Evolutionary conservation across 1,140 invertebrate species (phyloP), one percentile per base, ranked within the genome.

Genomic region (Paramacrobiotus metropolitanus): DNA sequence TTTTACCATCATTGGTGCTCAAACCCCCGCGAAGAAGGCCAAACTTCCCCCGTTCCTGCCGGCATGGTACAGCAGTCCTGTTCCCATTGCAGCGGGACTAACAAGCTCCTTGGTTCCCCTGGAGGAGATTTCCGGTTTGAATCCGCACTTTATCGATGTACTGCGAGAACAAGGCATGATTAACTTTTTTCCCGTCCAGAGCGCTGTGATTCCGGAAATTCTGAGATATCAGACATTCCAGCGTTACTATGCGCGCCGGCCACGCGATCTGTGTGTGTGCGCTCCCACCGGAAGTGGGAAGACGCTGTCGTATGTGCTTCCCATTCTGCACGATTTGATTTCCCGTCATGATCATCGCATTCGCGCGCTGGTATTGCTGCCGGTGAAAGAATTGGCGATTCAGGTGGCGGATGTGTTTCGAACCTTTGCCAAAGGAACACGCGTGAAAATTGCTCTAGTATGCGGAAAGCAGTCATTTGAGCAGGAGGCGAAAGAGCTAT

Each of bases 211-310:
- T 64, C 84, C 86, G 1, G 87, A 82, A 76, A 72, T 94, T 34
- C 67, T 90, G 3, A 72, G 67, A 21, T 64, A 55, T 44, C 30
- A 80, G 63, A 74, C 80, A 62, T 72, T 76, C 44, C 75, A 79
- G 62, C 77, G 80, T 40, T 67, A 72, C 62, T 71, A 76, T 1
- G 78, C 80, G 28, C 31, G 21, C 64, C 80, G 84, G 71, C 83
- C 84, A 0, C 77, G 81, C 65, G 93, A 98, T 72, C 77, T 94
- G n/a, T 96, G 92, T 76, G 85, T 97, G 34, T 93, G 89, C 28
- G 89, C 92, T 44, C 90, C 92, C 24, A 98, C 94, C 20, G 94
- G 93, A 15, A 94, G 89, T 79, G 93, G 93, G 9, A 98, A 98
- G 78, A 97, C 93, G 1, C 73, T 97, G 59, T 83, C 89, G 2